These are phyloP conservation scores for Brachypteracias leptosomus DNA, from an alignment of 2,113 vertebrate species.

Conservation along the genomic window DNA sequence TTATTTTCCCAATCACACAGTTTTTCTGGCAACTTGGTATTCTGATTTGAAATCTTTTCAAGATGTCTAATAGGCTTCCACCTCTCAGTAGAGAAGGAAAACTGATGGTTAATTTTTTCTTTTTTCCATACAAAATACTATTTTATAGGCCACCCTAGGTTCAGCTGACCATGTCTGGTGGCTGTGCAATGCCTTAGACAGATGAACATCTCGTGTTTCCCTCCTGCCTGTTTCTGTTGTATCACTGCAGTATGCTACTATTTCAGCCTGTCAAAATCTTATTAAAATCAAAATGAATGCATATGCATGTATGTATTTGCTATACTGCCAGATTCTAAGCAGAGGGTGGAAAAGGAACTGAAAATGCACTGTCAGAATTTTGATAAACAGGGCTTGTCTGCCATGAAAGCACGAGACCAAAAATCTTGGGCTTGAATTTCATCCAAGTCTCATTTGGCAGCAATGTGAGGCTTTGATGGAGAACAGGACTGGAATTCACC, in stretches of 20 bases:
- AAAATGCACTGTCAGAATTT: conserved; percentile 9
- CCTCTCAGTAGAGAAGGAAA: not conserved
- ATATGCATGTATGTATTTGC: not conserved
- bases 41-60: not conserved
- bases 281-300: not conserved
- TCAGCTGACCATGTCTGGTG: not conserved
- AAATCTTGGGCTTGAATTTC: not conserved
- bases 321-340: not conserved
- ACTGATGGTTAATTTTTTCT: not conserved
- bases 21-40: not conserved
- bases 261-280: not conserved
- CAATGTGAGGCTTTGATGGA: not conserved
- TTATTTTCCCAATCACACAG: not conserved
- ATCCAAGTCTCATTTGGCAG: conserved; percentile 22
- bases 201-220: not conserved
- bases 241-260: not conserved
- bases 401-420: not conserved
- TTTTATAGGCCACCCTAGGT: not conserved
- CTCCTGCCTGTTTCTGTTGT: not conserved
- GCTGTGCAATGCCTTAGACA: not conserved
- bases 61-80: not conserved
- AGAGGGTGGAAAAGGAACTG: not conserved
- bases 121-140: not conserved
- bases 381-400: not conserved
- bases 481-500: not conserved